phyloP scores from a whole-genome alignment of 2,888 invertebrate species.

The Phalera bucephala region DNA sequence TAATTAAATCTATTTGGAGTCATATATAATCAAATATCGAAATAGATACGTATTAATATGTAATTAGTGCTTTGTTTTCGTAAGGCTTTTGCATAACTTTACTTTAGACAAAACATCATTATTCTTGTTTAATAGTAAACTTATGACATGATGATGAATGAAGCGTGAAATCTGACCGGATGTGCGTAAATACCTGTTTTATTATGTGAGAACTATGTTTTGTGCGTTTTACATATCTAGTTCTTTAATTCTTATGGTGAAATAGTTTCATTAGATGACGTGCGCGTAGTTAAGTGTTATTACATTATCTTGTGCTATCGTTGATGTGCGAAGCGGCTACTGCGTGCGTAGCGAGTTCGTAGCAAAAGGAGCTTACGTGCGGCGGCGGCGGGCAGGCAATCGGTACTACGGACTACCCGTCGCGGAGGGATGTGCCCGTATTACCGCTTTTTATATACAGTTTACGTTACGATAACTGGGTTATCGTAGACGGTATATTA shows the following conservation, averaged over 20 bases:
- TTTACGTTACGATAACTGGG: constrained; percentile 74
- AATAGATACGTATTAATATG: no score
- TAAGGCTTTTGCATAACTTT: no score
- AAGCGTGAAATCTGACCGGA: neutral
- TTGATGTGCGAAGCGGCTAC: constrained; percentile 23
- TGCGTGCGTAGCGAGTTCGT: constrained; percentile 65
- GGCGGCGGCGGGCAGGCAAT: constrained; percentile 65
- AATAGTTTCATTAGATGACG: neutral
- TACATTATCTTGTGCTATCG: no score
- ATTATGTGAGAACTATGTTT: neutral
- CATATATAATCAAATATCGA: no score
- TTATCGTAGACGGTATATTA: constrained; percentile 75
- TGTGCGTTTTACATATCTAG: neutral
- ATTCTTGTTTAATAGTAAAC: no score
- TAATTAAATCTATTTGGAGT: neutral
- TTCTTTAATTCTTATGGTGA: neutral
- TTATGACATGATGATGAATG: no score
- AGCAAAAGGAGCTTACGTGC: constrained; percentile 72
- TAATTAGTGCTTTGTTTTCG: no score
- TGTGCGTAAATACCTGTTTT: neutral
- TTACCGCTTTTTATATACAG: constrained; percentile 64
- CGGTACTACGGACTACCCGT: constrained; percentile 71
- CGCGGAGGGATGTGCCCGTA: constrained; percentile 54
- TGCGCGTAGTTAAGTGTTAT: no score
- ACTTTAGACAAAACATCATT: no score